Evolutionary conservation across 2,888 invertebrate genomes (phyloP), one percentile per base, ranked within the genome.

Genomic region (Drosophila helvetica): DNA sequence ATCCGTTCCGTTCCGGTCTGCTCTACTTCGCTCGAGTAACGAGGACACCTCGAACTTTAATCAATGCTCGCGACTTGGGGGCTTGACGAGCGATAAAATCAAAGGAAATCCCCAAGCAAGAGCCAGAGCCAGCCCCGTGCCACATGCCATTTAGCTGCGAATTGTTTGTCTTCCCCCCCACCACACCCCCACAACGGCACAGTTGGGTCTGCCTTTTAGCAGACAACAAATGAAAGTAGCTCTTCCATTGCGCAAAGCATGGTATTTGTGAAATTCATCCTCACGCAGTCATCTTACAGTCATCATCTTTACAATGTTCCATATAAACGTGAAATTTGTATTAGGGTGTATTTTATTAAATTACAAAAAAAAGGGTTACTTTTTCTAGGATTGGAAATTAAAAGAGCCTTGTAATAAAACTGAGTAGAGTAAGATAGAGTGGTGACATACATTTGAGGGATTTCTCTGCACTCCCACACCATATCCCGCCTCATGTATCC

Each of bases 1-100:
- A 47, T 52, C 45, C n/a, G 30, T 19, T 52, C 45, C n/a, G 30
- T 19, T 17, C n/a, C 15, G 51, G 18, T 33, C 6, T 45, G 43
- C 33, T 30, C 17, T 25, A 27, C n/a, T 52, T 59, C 10, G 6
- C 45, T 19, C 46, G 5, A 10, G 58, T 33, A 48, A 53, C 17
- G 46, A 68, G 48, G 61, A 58, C 60, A 52, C 71, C 74, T 80
- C 67, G 72, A 78, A 78, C 67, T 77, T 79, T 80, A 86, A 85
- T 81, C 81, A 83, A 80, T 80, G 75, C 46, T 70, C 63, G 69
- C 59, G 63, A 71, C 76, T 71, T 67, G 76, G 76, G 75, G 76
- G 64, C 70, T 75, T 81, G 75, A 73, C 75, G 74, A 55, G 65
- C 85, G 81, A 84, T 85, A 80, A 78, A 79, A 78, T 84, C 83